Evolutionary conservation across 2,888 invertebrate species (phyloP).

Genomic region (Nesidiocoris tenuis): DNA sequence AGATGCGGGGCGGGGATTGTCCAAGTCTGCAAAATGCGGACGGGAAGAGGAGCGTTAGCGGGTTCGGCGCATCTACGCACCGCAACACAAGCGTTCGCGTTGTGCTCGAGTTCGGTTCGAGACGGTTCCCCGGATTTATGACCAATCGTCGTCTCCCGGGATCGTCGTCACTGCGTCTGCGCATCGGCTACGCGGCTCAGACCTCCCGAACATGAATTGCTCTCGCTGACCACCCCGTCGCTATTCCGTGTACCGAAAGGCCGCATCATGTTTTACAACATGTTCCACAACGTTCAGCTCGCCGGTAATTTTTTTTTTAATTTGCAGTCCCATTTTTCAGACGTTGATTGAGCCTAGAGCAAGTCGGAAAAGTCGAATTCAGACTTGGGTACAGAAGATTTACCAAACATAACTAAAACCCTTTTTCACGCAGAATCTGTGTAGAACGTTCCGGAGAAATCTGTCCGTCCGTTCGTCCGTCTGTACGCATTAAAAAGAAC

Average conservation of each 20-base stretch:
- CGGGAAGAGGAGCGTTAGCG: neutral
- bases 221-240: neutral
- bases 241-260: neutral
- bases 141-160: no score
- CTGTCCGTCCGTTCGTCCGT: no score
- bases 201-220: neutral
- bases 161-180: no score
- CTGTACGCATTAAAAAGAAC: no score
- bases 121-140: neutral
- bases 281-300: neutral
- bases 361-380: no score
- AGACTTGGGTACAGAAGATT: no score
- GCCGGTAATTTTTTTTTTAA: no score
- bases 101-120: neutral
- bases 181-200: neutral
- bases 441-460: no score
- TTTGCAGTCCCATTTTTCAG: no score
- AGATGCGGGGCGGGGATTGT: neutral
- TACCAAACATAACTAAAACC: no score
- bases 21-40: neutral
- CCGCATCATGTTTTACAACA: neutral
- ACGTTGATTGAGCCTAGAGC: no score
- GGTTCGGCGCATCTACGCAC: neutral
- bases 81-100: neutral
- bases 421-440: no score